Percentiles rank a stretch among this genome's conserved stretches.
These are phyloP conservation scores for Acyrthosiphon pisum DNA, from an alignment of 1,140 invertebrate species.

Conservation along the genomic window DNA sequence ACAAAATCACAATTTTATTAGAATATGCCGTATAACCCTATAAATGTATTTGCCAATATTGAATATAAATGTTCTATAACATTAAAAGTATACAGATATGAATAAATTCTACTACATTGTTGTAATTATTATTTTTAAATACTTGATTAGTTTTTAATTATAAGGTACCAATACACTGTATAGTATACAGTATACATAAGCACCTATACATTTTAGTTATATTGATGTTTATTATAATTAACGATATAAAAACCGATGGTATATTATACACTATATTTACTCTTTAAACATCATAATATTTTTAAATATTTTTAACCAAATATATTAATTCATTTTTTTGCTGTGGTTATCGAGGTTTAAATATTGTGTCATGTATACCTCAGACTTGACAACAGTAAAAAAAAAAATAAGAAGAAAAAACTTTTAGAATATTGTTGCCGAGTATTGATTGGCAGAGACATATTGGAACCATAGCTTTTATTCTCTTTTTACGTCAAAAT, in stretches of 20 bases:
- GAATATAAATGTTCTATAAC: too few species aligned
- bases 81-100: too few species aligned
- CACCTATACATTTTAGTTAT: too few species aligned
- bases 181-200: too few species aligned
- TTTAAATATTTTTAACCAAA: background rate
- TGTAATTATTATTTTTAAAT: background rate
- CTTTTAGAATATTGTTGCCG: background rate
- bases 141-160: background rate
- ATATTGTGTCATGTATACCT: background rate
- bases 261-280: too few species aligned
- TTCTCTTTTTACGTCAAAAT: slow-evolving; percentile 15
- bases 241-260: too few species aligned
- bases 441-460: slow-evolving; percentile 22
- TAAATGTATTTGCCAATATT: too few species aligned
- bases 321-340: background rate
- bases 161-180: too few species aligned
- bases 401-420: background rate
- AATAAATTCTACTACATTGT: too few species aligned
- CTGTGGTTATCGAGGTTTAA: background rate
- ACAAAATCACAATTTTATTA: too few species aligned
- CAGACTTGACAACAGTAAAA: background rate
- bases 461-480: background rate
- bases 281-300: background rate
- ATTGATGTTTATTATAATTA: too few species aligned
- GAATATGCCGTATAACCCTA: too few species aligned